These are phyloP conservation scores for Tiliacea aurago DNA, from an alignment of 2,888 invertebrate genomes.

Conservation along the genomic window DNA sequence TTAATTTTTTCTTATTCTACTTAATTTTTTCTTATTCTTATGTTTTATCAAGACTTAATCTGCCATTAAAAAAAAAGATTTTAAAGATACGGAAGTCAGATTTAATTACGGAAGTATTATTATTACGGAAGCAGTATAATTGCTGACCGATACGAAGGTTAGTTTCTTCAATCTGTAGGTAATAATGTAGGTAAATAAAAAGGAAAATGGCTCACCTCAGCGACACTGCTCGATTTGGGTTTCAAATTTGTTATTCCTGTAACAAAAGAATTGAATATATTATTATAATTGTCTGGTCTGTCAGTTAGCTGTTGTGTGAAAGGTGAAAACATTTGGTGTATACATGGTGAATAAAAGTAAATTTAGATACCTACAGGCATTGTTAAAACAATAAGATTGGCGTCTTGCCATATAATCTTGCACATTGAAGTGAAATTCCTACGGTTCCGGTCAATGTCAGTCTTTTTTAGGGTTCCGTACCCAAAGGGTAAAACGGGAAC, in stretches of 20 bases:
- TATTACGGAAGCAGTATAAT: too few species aligned
- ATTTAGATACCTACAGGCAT: neutral
- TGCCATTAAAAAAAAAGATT: too few species aligned
- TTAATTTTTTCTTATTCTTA: too few species aligned
- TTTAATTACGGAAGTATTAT: too few species aligned
- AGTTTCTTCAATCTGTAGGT: constrained; percentile 12
- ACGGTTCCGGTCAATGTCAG: neutral
- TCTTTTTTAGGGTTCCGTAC: too few species aligned
- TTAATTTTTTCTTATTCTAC: too few species aligned
- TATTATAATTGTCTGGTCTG: constrained; percentile 19
- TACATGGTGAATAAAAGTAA: too few species aligned
- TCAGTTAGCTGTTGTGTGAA: neutral
- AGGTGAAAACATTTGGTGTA: neutral
- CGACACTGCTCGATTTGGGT: constrained; percentile 50
- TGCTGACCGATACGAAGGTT: constrained; percentile 9
- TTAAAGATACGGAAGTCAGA: too few species aligned
- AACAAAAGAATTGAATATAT: constrained; percentile 58
- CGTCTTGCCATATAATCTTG: neutral
- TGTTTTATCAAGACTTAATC: too few species aligned
- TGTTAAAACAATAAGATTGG: neutral
- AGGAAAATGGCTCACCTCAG: constrained; percentile 57
- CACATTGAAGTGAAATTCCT: neutral
- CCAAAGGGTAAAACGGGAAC: too few species aligned
- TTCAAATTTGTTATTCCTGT: constrained; percentile 61
- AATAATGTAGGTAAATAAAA: neutral